Conservation (phyloP, 2,888 invertebrate genomes). For the Rhyacophila evoluta region DNA sequence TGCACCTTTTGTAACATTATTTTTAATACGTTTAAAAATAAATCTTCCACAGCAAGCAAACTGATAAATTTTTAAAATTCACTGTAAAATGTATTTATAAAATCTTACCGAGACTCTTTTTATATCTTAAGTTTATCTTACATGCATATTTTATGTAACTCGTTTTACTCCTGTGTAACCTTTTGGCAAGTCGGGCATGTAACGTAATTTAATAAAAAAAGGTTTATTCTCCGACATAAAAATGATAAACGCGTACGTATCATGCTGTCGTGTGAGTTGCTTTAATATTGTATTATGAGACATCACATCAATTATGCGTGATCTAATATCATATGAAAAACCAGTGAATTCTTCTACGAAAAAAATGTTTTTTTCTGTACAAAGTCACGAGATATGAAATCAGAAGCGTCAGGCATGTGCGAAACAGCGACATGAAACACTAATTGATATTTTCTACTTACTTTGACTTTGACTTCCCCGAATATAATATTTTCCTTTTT, state of each 20-base stretch:
- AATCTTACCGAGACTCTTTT: not conserved
- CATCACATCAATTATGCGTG: conserved; percentile 12
- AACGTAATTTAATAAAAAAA: conserved; percentile 6
- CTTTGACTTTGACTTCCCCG: no score
- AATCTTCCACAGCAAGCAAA: not conserved
- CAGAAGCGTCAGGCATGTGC: no score
- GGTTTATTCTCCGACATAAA: conserved; percentile 5
- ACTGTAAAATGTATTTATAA: not conserved
- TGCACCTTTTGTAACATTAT: no score
- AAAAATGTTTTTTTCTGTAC: not conserved
- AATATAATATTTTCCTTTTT: no score
- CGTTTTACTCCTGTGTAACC: not conserved
- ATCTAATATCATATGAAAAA: not conserved
- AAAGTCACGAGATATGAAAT: no score
- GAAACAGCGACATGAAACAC: no score
- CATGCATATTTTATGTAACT: not conserved
- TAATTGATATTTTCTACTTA: no score
- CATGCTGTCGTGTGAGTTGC: not conserved
- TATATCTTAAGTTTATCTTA: not conserved
- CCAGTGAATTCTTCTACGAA: not conserved
- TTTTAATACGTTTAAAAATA: no score
- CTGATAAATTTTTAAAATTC: not conserved
- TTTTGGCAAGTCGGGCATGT: conserved; percentile 2
- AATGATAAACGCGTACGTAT: not conserved
- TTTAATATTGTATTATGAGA: not conserved